phyloP scores from a whole-genome alignment of 2,888 invertebrate genomes.

The Geophilus truncorum region DNA sequence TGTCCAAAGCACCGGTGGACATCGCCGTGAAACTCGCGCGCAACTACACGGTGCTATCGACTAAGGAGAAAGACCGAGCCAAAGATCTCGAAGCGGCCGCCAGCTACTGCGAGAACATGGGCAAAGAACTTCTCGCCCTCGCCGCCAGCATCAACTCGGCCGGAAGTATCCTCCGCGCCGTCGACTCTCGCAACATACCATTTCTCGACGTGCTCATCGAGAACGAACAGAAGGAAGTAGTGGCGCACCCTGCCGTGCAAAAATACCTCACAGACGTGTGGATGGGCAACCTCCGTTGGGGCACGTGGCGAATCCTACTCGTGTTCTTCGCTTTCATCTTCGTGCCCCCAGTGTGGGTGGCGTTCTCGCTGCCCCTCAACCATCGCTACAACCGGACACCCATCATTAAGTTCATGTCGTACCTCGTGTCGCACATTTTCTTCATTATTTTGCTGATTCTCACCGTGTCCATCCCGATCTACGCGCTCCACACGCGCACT shows the following conservation, averaged over 20 bases:
- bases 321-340: slow-evolving; percentile 87
- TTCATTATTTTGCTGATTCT: slow-evolving; percentile 88
- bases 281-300: slow-evolving; percentile 96
- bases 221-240: slow-evolving; percentile 94
- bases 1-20: slow-evolving; percentile 99
- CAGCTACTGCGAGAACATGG: slow-evolving; percentile 95
- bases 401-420: slow-evolving; percentile 99
- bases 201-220: slow-evolving; percentile 96
- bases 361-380: slow-evolving; percentile 88
- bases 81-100: slow-evolving; percentile 93
- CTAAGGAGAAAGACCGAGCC: slow-evolving; percentile 96
- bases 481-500: not conserved
- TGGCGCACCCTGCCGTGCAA: slow-evolving; percentile 95
- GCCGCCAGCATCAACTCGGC: slow-evolving; percentile 93
- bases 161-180: slow-evolving; percentile 87
- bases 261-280: slow-evolving; percentile 88
- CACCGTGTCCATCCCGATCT: slow-evolving; percentile 52
- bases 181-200: slow-evolving; percentile 88
- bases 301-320: slow-evolving; percentile 87
- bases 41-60: slow-evolving; percentile 78
- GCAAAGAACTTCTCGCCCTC: slow-evolving; percentile 87
- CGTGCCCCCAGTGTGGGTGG: slow-evolving; percentile 94
- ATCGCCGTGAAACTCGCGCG: slow-evolving; percentile 96
- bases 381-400: slow-evolving; percentile 97
- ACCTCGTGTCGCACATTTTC: slow-evolving; percentile 96